Percentiles rank a stretch among this genome's conserved stretches.
phyloP scores from a whole-genome alignment of 2,113 vertebrate genomes.

The Trematocara macrostoma region DNA sequence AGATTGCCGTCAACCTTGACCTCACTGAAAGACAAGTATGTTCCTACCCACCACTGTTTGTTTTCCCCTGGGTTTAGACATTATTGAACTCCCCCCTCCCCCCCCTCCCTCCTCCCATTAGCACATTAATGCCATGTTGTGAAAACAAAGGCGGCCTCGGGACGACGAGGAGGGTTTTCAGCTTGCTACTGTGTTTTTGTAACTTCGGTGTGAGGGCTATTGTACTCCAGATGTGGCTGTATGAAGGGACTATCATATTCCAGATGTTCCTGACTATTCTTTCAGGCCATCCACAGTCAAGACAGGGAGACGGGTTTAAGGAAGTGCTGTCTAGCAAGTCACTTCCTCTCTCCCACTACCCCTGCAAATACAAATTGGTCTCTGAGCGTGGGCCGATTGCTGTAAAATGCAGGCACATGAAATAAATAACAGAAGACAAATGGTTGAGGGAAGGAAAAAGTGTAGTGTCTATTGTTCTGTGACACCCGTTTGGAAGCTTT shows the following conservation, averaged over 20 bases:
- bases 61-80: neutral
- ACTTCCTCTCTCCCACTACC: constrained; percentile 53
- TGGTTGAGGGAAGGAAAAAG: constrained; percentile 29
- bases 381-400: constrained; percentile 41
- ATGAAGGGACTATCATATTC: constrained; percentile 61
- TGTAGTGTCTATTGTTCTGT: constrained; percentile 1
- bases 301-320: constrained; percentile 49
- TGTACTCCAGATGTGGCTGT: constrained; percentile 60
- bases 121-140: constrained; percentile 49
- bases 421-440: constrained; percentile 64
- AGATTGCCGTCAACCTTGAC: constrained; percentile 97
- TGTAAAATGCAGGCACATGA: constrained; percentile 43
- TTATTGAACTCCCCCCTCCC: neutral
- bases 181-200: constrained; percentile 43
- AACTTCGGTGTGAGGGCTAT: constrained; percentile 20
- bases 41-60: neutral
- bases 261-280: constrained; percentile 68
- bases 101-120: neutral
- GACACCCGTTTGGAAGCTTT: constrained; percentile 39
- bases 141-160: constrained; percentile 34
- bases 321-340: constrained; percentile 63
- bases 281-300: constrained; percentile 45
- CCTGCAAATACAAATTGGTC: constrained; percentile 34
- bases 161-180: neutral
- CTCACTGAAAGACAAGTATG: constrained; percentile 98